Evolutionary conservation across 2,797 vertebrate genomes (phyloP), one percentile per base, ranked within the genome.

Genomic region (Leuciscus waleckii): DNA sequence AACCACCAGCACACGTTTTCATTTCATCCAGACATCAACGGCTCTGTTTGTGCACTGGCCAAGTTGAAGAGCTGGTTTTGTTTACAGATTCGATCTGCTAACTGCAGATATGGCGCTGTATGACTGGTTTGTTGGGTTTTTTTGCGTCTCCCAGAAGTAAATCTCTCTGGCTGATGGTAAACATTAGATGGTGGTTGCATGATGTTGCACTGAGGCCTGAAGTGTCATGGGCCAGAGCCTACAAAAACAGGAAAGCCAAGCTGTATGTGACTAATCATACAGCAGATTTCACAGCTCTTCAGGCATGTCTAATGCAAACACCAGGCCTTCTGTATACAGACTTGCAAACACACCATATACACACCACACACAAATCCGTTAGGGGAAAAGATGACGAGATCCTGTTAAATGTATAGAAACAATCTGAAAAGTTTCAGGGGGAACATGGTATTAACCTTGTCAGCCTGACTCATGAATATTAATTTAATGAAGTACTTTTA

Each of bases 41-140:
- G 29, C 9, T 49, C 16, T 23, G 58, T 26, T 63, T 63, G 26
- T 65, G 14, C 63, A 32, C 14, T 65, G 46, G 35, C 74, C 29
- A 7, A 83, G 71, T 67, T 51, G 43, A 67, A 79, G 11, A 70
- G 75, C 75, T 71, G 76, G 83, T 79, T 79, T 54, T 39, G n/a
- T 73, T 61, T 46, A 41, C 10, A 10, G 29, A 83, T 67, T 63
- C 2, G 6, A 76, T 76, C 71, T 54, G 61, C 73, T 76, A 54
- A 76, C 82, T 51, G 82, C n/a, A 32, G 46, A 56, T 43, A 56
- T 39, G 51, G 13, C 26, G 67, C 51, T 23, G 39, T 19, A 17
- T 51, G 51, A 85, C 83, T 35, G 76, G 83, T 85, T 85, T 79
- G 67, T 79, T 85, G 65, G 49, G n/a, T 46, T 70, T 84, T 84